phyloP scores from a whole-genome alignment of 2,888 invertebrate genomes.

The Cremastinae sp. region DNA sequence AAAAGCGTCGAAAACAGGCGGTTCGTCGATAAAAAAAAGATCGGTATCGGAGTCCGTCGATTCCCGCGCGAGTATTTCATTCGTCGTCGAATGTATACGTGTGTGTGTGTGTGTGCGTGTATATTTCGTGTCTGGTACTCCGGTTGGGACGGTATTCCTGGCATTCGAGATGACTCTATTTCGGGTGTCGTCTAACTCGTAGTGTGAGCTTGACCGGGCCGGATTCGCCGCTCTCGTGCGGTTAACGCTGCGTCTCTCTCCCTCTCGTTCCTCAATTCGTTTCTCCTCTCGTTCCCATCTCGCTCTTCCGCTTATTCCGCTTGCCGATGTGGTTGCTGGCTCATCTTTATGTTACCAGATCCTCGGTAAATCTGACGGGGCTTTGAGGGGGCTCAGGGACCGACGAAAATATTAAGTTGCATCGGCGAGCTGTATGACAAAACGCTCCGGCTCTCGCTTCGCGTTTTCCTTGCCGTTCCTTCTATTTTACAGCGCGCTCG shows the following conservation, averaged over 20 bases:
- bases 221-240: conserved; percentile 51
- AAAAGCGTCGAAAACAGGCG: conserved; percentile 63
- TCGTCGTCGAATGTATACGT: neutral
- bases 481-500: conserved; percentile 44
- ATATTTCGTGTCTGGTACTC: conserved; percentile 45
- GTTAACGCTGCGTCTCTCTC: conserved; percentile 33
- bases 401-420: conserved; percentile 69
- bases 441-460: conserved; percentile 53
- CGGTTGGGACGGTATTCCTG: conserved; percentile 67
- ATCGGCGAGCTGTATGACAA: conserved; percentile 63
- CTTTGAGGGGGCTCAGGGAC: conserved; percentile 62
- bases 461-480: conserved; percentile 47
- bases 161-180: conserved; percentile 77
- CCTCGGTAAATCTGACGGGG: conserved; percentile 70
- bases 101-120: conserved; percentile 15
- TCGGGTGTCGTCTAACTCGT: conserved; percentile 66
- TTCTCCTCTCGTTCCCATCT: conserved; percentile 14
- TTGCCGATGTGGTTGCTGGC: conserved; percentile 56
- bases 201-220: conserved; percentile 51
- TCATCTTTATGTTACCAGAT: conserved; percentile 73
- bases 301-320: conserved; percentile 44
- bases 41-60: conserved; percentile 76
- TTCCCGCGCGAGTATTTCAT: conserved; percentile 60
- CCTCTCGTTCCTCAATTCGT: conserved; percentile 21
- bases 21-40: conserved; percentile 77